Conservation (phyloP, 2,797 vertebrate species). For the Coregonus sp. region DNA sequence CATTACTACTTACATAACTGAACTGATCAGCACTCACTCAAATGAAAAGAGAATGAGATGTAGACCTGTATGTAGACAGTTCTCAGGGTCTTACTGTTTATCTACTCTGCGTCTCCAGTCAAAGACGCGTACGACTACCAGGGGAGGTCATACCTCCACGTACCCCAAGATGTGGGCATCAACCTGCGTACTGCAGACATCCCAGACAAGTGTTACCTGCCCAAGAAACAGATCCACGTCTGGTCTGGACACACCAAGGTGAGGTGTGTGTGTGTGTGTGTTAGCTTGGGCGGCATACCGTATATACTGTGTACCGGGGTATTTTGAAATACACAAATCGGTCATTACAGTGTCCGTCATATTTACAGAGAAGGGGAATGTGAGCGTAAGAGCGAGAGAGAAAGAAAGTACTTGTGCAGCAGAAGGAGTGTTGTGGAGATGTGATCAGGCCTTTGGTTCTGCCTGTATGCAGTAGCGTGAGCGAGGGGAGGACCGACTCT, state of each 20-base stretch:
- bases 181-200: conserved; percentile 88
- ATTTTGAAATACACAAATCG: no score
- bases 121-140: conserved; percentile 99
- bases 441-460: conserved; percentile 38
- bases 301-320: no score
- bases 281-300: no score
- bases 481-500: conserved; percentile 38
- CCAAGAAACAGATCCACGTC: conserved; percentile 96
- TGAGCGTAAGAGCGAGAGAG: conserved; percentile 3
- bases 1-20: not conserved
- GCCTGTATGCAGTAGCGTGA: conserved; percentile 12
- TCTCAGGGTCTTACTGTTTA: not conserved
- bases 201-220: conserved; percentile 97
- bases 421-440: conserved; percentile 6
- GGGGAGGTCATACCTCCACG: conserved; percentile 94
- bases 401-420: no score
- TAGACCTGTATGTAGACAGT: not conserved
- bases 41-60: not conserved
- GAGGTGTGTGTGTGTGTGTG: conserved; percentile 21
- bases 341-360: no score
- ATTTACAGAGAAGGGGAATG: not conserved
- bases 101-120: conserved; percentile 70
- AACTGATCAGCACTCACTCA: not conserved
- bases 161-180: conserved; percentile 96
- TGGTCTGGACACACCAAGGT: conserved; percentile 99